These are phyloP conservation scores for Resseliella maxima DNA, from an alignment of 2,888 invertebrate species.

Conservation along the genomic window DNA sequence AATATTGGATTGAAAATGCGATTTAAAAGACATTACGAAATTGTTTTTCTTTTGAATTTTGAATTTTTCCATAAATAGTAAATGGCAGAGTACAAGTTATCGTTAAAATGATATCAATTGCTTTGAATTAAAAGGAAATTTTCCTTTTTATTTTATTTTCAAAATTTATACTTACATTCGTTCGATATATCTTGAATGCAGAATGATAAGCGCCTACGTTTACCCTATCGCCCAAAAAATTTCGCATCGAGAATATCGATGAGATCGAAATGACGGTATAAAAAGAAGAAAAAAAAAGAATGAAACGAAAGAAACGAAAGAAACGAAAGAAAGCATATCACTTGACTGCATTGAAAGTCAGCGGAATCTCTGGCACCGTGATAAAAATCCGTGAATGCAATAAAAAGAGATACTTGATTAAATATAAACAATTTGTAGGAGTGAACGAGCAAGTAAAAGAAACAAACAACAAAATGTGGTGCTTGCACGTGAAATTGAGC, in stretches of 20 bases:
- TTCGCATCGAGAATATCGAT: conserved; percentile 9
- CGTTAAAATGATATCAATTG: no score
- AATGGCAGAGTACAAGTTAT: no score
- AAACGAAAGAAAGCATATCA: not conserved
- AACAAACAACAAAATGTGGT: conserved; percentile 18
- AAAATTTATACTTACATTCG: not conserved
- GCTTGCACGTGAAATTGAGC: conserved; percentile 36
- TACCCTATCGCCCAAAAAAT: not conserved
- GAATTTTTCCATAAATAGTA: no score
- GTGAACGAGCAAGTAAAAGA: no score
- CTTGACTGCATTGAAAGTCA: not conserved
- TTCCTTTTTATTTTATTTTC: no score
- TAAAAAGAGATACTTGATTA: conserved; percentile 48
- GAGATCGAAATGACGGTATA: not conserved
- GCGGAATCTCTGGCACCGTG: not conserved
- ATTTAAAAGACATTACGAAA: no score
- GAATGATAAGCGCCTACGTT: not conserved
- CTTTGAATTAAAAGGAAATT: no score
- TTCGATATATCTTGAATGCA: not conserved
- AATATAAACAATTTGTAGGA: conserved; percentile 49
- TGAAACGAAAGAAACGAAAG: not conserved
- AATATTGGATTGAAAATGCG: no score
- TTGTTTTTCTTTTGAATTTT: no score
- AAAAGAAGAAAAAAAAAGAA: not conserved
- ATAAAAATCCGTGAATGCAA: conserved; percentile 20